phyloP scores from a whole-genome alignment of 2,113 vertebrate species.

The Monarcha castaneiventris region DNA sequence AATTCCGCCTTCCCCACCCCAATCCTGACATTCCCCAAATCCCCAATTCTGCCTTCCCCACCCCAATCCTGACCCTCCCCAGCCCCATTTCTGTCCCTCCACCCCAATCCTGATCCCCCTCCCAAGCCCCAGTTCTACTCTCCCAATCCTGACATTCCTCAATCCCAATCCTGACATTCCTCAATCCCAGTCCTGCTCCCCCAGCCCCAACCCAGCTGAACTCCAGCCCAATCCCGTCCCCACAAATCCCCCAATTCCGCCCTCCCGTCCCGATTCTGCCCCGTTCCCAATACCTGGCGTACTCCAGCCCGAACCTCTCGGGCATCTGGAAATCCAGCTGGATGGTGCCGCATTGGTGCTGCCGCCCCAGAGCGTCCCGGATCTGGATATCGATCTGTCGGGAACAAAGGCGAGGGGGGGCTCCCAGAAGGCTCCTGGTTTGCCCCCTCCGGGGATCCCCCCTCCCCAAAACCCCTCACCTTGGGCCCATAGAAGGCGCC shows the following conservation, averaged over 20 bases:
- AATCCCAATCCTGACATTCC: too few relatives aligned
- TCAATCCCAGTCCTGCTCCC: neutral
- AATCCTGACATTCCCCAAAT: neutral
- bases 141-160: neutral
- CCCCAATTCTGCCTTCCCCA: too few relatives aligned
- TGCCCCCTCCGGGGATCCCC: neutral
- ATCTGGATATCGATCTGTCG: slow-evolving; percentile 84
- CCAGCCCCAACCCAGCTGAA: neutral
- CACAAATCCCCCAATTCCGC: neutral
- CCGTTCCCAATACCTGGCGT: slow-evolving; percentile 71
- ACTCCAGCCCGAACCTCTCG: slow-evolving; percentile 83
- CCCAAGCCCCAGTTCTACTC: neutral
- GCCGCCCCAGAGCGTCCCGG: slow-evolving; percentile 83
- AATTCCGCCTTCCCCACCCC: too few relatives aligned
- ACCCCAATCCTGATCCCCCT: neutral
- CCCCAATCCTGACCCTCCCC: neutral
- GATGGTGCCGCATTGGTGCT: slow-evolving; percentile 91
- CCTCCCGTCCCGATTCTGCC: neutral
- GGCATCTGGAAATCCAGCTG: slow-evolving; percentile 95
- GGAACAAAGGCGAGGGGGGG: fast-evolving
- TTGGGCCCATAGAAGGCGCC: slow-evolving; percentile 96
- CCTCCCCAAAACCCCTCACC: slow-evolving; percentile 60
- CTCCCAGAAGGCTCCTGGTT: neutral
- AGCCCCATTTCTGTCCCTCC: too few relatives aligned
- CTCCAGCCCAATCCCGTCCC: neutral